Percentiles rank a stretch among this genome's conserved stretches.
phyloP scores from a whole-genome alignment of 1,140 invertebrate genomes.

The Ridgeia piscesae region DNA sequence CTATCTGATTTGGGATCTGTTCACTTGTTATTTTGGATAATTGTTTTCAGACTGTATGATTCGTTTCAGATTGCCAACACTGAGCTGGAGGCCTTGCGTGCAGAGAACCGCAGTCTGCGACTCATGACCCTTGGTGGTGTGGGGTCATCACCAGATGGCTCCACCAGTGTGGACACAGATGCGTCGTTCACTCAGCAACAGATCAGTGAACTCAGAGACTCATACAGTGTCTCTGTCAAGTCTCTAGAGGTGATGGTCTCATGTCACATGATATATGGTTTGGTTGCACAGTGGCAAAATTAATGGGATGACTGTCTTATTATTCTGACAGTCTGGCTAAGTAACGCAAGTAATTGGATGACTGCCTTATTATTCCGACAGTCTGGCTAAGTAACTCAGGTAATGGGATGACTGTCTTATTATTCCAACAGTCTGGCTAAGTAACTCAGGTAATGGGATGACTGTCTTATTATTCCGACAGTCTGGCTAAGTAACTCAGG shows the following conservation, averaged over 20 bases:
- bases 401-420: no score
- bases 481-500: no score
- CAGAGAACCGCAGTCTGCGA: constrained; percentile 40
- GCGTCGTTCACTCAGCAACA: background rate
- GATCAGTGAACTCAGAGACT: background rate
- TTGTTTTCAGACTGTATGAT: background rate
- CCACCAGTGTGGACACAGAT: background rate
- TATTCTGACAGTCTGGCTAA: no score
- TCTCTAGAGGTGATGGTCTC: background rate
- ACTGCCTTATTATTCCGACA: no score
- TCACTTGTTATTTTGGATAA: background rate
- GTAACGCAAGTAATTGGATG: no score
- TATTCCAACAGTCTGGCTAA: no score
- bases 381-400: no score
- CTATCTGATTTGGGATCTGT: background rate
- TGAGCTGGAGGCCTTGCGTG: constrained; percentile 40
- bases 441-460: no score
- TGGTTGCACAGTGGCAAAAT: no score
- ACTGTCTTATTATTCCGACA: no score
- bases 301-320: no score
- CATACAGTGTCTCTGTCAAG: background rate
- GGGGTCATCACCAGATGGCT: background rate
- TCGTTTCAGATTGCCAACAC: constrained; percentile 18
- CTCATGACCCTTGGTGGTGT: constrained; percentile 8
- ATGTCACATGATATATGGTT: background rate